Evolutionary conservation across 1,140 invertebrate species (phyloP).

Genomic region (Mactra quadrangularis): DNA sequence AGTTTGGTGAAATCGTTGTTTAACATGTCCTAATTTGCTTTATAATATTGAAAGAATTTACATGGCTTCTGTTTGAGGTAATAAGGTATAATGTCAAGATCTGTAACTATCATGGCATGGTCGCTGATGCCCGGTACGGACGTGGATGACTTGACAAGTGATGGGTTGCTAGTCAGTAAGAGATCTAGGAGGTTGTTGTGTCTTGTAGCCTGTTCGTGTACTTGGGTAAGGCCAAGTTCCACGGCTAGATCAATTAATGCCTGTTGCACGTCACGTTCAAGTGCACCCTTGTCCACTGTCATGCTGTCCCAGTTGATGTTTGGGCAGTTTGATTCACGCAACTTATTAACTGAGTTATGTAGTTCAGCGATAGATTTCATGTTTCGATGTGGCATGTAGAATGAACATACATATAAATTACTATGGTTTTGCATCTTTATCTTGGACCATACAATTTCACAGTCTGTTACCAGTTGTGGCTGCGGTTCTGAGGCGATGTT

Average conservation of each 20-base stretch:
- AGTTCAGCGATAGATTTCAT: conserved; percentile 1
- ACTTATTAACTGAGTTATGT: conserved; percentile 30
- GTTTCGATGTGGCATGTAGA: conserved; percentile 47
- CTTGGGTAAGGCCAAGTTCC: conserved; percentile 25
- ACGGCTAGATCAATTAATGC: conserved; percentile 26
- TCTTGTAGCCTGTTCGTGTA: conserved; percentile 48
- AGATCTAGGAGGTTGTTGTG: conserved; percentile 42
- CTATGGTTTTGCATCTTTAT: background rate
- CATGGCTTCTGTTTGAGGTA: conserved; percentile 5
- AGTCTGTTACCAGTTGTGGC: conserved; percentile 21
- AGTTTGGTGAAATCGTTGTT: background rate
- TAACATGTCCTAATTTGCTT: conserved; percentile 15
- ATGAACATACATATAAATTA: conserved; percentile 24
- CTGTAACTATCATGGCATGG: conserved; percentile 43
- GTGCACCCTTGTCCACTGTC: background rate
- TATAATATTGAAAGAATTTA: background rate
- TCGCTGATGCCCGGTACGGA: conserved; percentile 25
- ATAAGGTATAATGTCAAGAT: conserved; percentile 16
- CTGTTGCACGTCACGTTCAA: conserved; percentile 36
- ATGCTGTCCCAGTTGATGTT: conserved; percentile 33
- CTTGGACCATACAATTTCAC: conserved; percentile 45
- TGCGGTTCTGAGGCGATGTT: conserved; percentile 6
- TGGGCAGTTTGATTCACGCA: conserved; percentile 53
- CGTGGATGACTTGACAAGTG: conserved; percentile 36
- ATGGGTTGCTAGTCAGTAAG: conserved; percentile 36